A percentile compares a stretch with the other conserved stretches of the same genome.
These are phyloP conservation scores for Xyrichtys novacula DNA, from an alignment of 2,797 vertebrate species.

Conservation along the genomic window DNA sequence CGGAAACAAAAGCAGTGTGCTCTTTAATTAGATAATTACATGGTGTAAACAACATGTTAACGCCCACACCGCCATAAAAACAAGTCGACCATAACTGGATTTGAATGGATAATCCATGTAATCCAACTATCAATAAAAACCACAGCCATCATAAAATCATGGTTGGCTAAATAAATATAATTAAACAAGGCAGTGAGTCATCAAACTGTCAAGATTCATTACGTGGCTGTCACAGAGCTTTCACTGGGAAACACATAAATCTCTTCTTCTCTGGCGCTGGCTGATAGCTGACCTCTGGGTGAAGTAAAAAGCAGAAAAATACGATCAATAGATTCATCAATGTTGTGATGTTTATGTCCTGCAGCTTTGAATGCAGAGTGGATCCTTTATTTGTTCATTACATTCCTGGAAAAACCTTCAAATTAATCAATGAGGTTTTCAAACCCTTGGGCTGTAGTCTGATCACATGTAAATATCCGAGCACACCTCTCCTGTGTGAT, in stretches of 20 bases:
- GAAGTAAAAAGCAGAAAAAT: conserved; percentile 3
- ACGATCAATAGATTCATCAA: background rate
- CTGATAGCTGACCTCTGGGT: background rate
- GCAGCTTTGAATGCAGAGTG: background rate
- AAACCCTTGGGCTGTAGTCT: too few species aligned
- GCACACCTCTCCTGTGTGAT: too few species aligned
- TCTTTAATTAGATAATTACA: conserved; percentile 61
- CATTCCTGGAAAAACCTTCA: background rate
- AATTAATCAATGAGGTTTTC: background rate
- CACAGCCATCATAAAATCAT: conserved; percentile 58
- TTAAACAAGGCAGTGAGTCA: conserved; percentile 55
- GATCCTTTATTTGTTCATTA: background rate
- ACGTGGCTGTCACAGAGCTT: conserved; percentile 20
- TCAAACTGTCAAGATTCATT: conserved; percentile 50
- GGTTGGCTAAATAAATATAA: conserved; percentile 55
- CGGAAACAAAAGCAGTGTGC: background rate
- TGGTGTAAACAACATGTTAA: conserved; percentile 52
- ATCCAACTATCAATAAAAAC: conserved; percentile 51
- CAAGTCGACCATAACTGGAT: conserved; percentile 21
- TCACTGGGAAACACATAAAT: conserved; percentile 35
- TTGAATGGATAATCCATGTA: conserved; percentile 62
- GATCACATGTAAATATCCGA: too few species aligned
- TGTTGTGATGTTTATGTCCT: background rate
- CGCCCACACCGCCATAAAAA: conserved; percentile 38
- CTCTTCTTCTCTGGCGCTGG: background rate